Conservation (phyloP, 2,797 vertebrate species). For the Chiroxiphia lanceolata region DNA sequence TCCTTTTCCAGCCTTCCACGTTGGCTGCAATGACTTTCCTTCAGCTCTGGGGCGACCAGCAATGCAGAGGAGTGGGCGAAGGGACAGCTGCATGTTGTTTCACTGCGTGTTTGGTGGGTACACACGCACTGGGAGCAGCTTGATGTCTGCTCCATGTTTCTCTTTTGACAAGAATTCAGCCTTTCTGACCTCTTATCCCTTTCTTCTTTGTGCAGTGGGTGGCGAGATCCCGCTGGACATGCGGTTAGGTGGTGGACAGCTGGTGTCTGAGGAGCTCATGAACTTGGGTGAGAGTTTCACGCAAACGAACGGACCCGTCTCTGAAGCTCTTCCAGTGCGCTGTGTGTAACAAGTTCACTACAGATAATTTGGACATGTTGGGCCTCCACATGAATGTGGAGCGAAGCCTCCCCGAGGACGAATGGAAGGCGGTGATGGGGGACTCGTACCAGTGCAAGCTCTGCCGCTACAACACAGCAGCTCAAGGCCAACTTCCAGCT, state of each 20-base stretch:
- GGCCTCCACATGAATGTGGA: slow-evolving; percentile 97
- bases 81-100: not conserved
- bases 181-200: slow-evolving; percentile 49
- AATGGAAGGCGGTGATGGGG: slow-evolving; percentile 95
- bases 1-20: fast-evolving
- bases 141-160: not conserved
- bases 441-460: slow-evolving; percentile 98
- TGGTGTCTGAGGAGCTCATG: slow-evolving; percentile 98
- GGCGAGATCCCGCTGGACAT: slow-evolving; percentile 96
- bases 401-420: slow-evolving; percentile 93
- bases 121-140: not conserved
- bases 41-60: not conserved
- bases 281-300: slow-evolving; percentile 97
- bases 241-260: slow-evolving; percentile 91
- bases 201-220: slow-evolving; percentile 80
- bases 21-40: not conserved
- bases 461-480: slow-evolving; percentile 97
- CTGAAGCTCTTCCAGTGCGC: slow-evolving; percentile 99
- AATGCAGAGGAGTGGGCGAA: fast-evolving
- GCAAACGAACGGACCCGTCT: slow-evolving; percentile 94
- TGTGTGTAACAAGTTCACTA: slow-evolving; percentile 98
- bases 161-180: not conserved
- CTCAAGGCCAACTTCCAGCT: slow-evolving; percentile 99
- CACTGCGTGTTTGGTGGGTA: not conserved
- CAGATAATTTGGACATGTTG: slow-evolving; percentile 96